Base-by-base conservation (phyloP, 2,797 vertebrate species). In the Buceros bicornis region DNA sequence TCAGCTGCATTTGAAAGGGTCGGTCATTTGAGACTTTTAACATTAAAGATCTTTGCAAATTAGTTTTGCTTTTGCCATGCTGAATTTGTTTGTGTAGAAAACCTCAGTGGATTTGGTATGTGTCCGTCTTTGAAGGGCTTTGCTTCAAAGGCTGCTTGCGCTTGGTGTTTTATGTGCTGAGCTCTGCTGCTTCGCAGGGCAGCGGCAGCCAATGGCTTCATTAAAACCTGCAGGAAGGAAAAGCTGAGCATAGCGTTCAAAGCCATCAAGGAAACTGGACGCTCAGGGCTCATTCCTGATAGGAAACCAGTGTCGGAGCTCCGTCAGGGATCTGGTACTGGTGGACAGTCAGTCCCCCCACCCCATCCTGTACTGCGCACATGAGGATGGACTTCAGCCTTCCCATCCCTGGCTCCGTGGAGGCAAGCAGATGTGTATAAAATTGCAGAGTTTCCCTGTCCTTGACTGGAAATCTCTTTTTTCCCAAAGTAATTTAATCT, bases 1-100 rank as follows among this genome's bases (percentile, higher is more conserved):
- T 96, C 83, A 66, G 91, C 95, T 96, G 95, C 53, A 69, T 85
- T 92, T 73, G 92, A 89, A 93, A 78, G 81, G 86, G 91, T 88
- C 13, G 2, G 94, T 85, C 90, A 84, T 83, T 89, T 82, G 95
- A 95, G 92, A 78, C 86, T 86, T 62, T 3, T 25, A 53, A 58
- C 88, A 60, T 93, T 93, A 82, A 84, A 95, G 86, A 45, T 86
- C 67, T 81, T 90, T 79, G 94, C 80, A 91, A 95, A 85, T 79
- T 71, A 80, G 90, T 81, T 91, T 51, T 94, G 93, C 74, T 82
- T 84, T 95, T 35, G 90, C 92, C 66, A 69, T 70, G 47, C 72
- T 84, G 92, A 40, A 93, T 81, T 89, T 93, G 76, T 82, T 92
- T 91, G 90, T 71, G 88, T 76, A 84, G 29, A 42, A 42, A 54